Evolutionary conservation across 2,113 vertebrate genomes (phyloP).

Genomic region (Cardinalis cardinalis): DNA sequence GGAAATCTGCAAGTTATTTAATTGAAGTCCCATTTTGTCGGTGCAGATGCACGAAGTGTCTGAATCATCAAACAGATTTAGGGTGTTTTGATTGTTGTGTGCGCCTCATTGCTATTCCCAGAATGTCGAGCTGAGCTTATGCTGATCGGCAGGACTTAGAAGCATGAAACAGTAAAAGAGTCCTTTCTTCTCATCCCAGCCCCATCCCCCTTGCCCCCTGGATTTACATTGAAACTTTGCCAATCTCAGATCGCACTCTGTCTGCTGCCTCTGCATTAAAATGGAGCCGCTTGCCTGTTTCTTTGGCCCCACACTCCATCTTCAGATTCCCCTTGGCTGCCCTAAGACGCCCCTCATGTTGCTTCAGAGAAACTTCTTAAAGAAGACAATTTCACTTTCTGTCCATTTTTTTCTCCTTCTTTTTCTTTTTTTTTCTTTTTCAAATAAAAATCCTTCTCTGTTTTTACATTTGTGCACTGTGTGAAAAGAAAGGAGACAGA

Average conservation of each 20-base stretch:
- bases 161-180: slow-evolving; percentile 78
- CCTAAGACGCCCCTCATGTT: slow-evolving; percentile 25
- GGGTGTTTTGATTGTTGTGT: slow-evolving; percentile 76
- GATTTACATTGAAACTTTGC: slow-evolving; percentile 83
- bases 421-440: not conserved
- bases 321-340: slow-evolving; percentile 42
- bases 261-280: slow-evolving; percentile 78
- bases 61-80: slow-evolving; percentile 78
- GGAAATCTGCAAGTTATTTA: slow-evolving; percentile 75
- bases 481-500: slow-evolving; percentile 60
- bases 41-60: slow-evolving; percentile 74
- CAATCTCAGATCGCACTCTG: slow-evolving; percentile 76
- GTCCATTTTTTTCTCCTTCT: not conserved
- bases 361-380: slow-evolving; percentile 44
- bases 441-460: not conserved
- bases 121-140: slow-evolving; percentile 76
- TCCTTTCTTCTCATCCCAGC: slow-evolving; percentile 78
- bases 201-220: slow-evolving; percentile 71
- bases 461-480: slow-evolving; percentile 36
- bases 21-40: slow-evolving; percentile 73
- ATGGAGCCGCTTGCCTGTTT: slow-evolving; percentile 66
- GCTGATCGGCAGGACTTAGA: slow-evolving; percentile 80
- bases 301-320: slow-evolving; percentile 37
- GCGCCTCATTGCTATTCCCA: slow-evolving; percentile 83
- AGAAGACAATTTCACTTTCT: slow-evolving; percentile 7